Evolutionary conservation across 2,113 vertebrate species (phyloP).

Genomic region (Coregonus clupeaformis): DNA sequence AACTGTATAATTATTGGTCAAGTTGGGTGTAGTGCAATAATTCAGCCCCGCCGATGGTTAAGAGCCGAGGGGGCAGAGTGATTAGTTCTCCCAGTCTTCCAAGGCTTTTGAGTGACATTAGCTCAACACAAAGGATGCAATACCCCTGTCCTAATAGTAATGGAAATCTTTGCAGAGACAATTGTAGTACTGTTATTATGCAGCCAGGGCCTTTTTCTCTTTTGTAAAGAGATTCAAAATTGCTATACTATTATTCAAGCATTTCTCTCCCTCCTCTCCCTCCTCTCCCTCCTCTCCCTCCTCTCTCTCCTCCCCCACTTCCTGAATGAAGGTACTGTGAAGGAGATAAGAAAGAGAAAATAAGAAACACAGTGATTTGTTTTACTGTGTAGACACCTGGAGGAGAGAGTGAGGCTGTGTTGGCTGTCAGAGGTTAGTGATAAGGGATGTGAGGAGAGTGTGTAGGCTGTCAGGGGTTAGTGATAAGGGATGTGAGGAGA

Average conservation of each 20-base stretch:
- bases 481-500: too few relatives aligned
- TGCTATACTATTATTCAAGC: constrained; percentile 58
- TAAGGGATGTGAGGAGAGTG: too few relatives aligned
- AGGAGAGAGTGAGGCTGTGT: background rate
- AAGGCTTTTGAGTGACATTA: constrained; percentile 59
- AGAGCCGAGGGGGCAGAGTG: constrained; percentile 22
- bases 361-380: constrained; percentile 8
- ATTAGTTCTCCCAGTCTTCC: constrained; percentile 24
- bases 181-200: constrained; percentile 63
- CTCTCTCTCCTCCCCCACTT: background rate
- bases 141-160: constrained; percentile 47
- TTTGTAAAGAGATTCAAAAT: constrained; percentile 65
- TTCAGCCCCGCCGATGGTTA: constrained; percentile 18
- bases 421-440: too few relatives aligned
- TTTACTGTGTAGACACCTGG: constrained; percentile 12
- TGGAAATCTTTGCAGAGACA: constrained; percentile 65
- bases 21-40: constrained; percentile 36
- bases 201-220: constrained; percentile 47
- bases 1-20: constrained; percentile 45
- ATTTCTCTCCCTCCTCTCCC: constrained; percentile 27
- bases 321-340: constrained; percentile 60
- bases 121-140: constrained; percentile 49
- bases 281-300: constrained; percentile 29
- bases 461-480: too few relatives aligned
- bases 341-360: constrained; percentile 35